phyloP scores from a whole-genome alignment of 2,113 vertebrate genomes.

The Strigops habroptila region DNA sequence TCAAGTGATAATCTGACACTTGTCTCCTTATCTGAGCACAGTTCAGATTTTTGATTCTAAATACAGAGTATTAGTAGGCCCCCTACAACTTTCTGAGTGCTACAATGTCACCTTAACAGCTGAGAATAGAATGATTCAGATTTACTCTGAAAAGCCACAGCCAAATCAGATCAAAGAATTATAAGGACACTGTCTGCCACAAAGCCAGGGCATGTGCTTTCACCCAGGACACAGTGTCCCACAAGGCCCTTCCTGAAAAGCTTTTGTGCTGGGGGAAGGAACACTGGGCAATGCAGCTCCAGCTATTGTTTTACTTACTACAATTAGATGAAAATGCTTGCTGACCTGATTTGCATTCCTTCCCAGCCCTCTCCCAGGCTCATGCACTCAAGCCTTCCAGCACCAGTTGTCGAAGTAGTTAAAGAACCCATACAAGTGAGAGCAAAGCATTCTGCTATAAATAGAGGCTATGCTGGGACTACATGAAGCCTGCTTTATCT shows the following conservation, averaged over 20 bases:
- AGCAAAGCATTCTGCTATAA: slow-evolving; percentile 57
- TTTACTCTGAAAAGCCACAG: slow-evolving; percentile 63
- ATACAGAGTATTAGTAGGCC: neutral
- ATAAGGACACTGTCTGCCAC: slow-evolving; percentile 51
- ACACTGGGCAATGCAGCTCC: neutral
- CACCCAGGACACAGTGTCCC: slow-evolving; percentile 40
- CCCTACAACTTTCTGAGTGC: neutral
- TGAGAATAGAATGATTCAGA: slow-evolving; percentile 59
- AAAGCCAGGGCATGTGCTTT: slow-evolving; percentile 59
- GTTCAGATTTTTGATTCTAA: neutral
- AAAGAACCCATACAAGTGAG: slow-evolving; percentile 26
- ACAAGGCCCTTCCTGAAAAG: slow-evolving; percentile 40
- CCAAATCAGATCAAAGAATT: slow-evolving; percentile 72
- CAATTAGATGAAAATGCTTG: slow-evolving; percentile 29
- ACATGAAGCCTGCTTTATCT: slow-evolving; percentile 46
- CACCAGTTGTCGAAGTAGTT: slow-evolving; percentile 26
- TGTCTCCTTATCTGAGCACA: neutral
- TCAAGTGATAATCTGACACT: neutral
- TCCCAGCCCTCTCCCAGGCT: neutral
- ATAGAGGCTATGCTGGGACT: slow-evolving; percentile 48
- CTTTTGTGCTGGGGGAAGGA: slow-evolving; percentile 12
- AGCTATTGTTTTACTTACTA: neutral
- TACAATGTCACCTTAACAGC: slow-evolving; percentile 58
- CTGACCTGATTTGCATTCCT: slow-evolving; percentile 31
- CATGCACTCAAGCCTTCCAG: slow-evolving; percentile 22